Evolutionary conservation across 92 coral and sea anemone species (phyloP).

Genomic region (Galaxea fascicularis): DNA sequence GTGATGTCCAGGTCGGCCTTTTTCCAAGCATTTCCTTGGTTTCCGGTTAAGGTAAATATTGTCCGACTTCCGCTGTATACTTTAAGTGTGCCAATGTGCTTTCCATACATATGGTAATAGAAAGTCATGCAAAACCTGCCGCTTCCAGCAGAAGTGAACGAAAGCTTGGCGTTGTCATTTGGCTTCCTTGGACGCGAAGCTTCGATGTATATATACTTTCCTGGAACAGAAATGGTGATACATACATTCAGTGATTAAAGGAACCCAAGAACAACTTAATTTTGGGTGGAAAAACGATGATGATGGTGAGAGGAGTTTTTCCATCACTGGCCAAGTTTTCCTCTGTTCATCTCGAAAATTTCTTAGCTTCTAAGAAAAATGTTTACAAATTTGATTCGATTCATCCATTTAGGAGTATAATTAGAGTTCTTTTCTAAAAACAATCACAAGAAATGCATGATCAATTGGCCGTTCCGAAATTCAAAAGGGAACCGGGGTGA

Average conservation of each 20-base stretch:
- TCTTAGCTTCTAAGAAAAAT: no score
- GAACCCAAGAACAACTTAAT: not conserved
- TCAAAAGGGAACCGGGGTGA: no score
- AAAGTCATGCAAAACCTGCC: slow-evolving; percentile 52
- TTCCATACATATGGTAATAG: slow-evolving; percentile 69
- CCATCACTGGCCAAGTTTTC: no score
- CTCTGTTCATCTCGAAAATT: no score
- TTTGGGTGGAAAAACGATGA: no score
- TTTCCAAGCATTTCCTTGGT: slow-evolving; percentile 44
- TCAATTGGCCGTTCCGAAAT: no score
- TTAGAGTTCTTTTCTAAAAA: no score
- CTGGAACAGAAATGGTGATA: not conserved
- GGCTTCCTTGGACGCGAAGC: slow-evolving; percentile 46
- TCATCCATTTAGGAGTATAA: no score
- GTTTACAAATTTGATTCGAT: no score
- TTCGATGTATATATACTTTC: slow-evolving; percentile 52
- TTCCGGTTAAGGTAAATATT: slow-evolving; percentile 25
- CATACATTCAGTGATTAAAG: not conserved
- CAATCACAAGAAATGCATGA: no score
- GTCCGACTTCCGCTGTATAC: slow-evolving; percentile 36
- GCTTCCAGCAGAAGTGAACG: slow-evolving; percentile 9
- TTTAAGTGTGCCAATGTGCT: slow-evolving; percentile 36
- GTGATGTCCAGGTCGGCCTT: slow-evolving; percentile 36
- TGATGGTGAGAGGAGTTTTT: no score
- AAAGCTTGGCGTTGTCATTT: slow-evolving; percentile 46